Conservation (phyloP, 2,888 invertebrate genomes). For the Scelioninae gen. 2 region DNA sequence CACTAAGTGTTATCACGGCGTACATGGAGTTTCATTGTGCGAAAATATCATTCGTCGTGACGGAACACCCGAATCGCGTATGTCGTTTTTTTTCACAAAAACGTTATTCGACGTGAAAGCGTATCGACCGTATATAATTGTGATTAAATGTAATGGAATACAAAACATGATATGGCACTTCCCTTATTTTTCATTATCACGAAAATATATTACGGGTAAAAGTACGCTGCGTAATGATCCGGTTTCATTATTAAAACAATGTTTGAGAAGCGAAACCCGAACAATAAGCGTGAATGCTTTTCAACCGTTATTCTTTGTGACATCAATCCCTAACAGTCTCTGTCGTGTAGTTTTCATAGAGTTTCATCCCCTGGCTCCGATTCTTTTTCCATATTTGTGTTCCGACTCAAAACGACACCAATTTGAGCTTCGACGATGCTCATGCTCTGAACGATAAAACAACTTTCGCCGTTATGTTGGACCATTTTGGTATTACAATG, state of each 20-base stretch:
- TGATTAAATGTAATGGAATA: conserved; percentile 32
- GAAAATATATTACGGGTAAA: conserved; percentile 38
- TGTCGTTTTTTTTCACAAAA: conserved; percentile 32
- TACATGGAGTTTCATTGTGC: conserved; percentile 1
- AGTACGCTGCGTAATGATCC: conserved; percentile 32
- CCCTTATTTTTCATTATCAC: conserved; percentile 26
- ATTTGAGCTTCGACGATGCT: no score
- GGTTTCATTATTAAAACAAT: conserved; percentile 56
- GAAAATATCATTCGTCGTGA: conserved; percentile 36
- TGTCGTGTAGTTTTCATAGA: conserved; percentile 61
- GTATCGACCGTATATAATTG: conserved; percentile 27
- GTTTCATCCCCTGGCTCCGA: conserved; percentile 59
- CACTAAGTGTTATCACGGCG: no score
- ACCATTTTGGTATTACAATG: no score
- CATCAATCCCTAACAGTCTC: conserved; percentile 56
- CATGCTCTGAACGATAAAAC: no score
- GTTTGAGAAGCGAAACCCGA: conserved; percentile 37
- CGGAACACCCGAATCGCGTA: conserved; percentile 22
- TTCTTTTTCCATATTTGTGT: conserved; percentile 60
- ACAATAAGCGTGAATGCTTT: conserved; percentile 45
- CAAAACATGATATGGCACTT: conserved; percentile 40
- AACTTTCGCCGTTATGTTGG: no score
- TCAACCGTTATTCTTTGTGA: conserved; percentile 44
- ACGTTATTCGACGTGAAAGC: conserved; percentile 27
- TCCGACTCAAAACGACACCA: conserved; percentile 63